Conservation (phyloP, 2,797 vertebrate genomes). For the Synaphobranchus kaupii region DNA sequence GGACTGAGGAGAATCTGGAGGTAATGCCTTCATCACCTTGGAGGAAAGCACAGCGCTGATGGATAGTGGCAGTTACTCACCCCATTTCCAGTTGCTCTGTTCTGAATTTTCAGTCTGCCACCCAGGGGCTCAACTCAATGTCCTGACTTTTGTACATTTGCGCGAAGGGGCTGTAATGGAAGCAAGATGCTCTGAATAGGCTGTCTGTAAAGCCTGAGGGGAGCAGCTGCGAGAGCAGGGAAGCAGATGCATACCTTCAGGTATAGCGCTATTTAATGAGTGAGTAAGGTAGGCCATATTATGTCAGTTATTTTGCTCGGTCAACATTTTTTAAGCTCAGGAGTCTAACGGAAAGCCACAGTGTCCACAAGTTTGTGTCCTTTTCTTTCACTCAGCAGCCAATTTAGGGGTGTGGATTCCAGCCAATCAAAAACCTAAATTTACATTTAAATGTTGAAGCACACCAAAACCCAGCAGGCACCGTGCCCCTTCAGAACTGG, state of each 20-base stretch:
- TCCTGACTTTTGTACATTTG: constrained; percentile 5
- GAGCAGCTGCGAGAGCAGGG: not conserved
- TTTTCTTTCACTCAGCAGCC: not conserved
- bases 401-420: not conserved
- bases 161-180: constrained; percentile 1
- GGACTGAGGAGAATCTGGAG: not conserved
- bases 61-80: not conserved
- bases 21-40: not conserved
- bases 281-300: not conserved
- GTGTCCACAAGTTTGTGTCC: not conserved
- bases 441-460: not conserved
- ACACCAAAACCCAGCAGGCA: not conserved
- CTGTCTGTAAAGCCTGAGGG: not conserved
- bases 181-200: constrained; percentile 11
- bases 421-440: not conserved
- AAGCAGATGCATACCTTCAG: not conserved
- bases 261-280: not conserved
- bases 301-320: not conserved
- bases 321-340: not conserved
- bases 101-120: not conserved
- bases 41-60: not conserved
- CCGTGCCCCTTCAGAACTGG: not conserved
- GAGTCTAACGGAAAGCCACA: not conserved
- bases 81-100: not conserved
- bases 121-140: not conserved